Base-by-base conservation (phyloP, 2,888 invertebrate genomes). In the Tethea ocularis region DNA sequence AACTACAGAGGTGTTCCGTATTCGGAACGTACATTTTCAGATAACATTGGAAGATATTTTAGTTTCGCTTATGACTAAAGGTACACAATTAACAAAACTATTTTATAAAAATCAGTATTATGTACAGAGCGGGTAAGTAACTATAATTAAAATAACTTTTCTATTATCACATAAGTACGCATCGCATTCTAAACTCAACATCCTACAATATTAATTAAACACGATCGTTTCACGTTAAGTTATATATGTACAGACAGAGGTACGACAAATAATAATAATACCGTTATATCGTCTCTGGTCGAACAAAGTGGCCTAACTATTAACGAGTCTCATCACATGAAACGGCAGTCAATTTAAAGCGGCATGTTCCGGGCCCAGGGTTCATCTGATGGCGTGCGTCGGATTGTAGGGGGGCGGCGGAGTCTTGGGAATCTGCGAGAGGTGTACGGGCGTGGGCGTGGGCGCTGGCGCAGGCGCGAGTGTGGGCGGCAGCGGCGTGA, bases 131-230 rank as follows among this genome's bases (percentile, higher is more conserved):
- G 82, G 80, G 81, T 81, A 88, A 88, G 84, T 89, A 87, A 86
- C 83, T 86, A 86, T 81, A 8, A 20, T 46, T 20, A 46, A 46
- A 83, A 85, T 83, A 80, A 78, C 81, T 82, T 77, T 78, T 77
- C 83, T 88, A 89, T 86, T 92, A 92, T 92, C 92, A 92, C 92
- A 92, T 91, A 91, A 91, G 89, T 91, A 92, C 91, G 84, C 87
- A 82, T 86, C 83, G 81, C 79, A 33, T 33, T 36, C 36, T 33
- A 54, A 10, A 80, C 79, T 80, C 83, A 83, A 84, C 80, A 78
- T 82, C 77, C 82, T 77, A 78, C 73, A 76, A 75, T 64, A 74
- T 71, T 80, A 74, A 78, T 75, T 75, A 77, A 80, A 79, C 82
- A 80, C 76, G 75, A 77, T 80, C 77, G 87, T 84, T 87, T 82